phyloP scores from a whole-genome alignment of 2,113 vertebrate genomes.

The Martes martes region DNA sequence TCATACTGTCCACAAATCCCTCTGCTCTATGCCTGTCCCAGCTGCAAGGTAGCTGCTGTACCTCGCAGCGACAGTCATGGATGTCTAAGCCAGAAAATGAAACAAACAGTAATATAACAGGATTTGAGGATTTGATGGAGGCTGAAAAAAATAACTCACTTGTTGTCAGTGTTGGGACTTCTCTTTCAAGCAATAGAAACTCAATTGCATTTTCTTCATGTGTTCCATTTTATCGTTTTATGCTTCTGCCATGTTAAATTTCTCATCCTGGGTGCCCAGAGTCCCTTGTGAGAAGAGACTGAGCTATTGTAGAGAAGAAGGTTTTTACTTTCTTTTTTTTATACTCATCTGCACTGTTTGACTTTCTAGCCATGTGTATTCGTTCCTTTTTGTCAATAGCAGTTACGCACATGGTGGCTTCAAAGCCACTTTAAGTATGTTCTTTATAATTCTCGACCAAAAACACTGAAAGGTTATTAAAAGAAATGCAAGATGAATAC shows the following conservation, averaged over 20 bases:
- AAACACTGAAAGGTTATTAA: slow-evolving; percentile 3
- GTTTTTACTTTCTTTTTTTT: background rate
- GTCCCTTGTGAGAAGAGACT: background rate
- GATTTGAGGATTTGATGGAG: background rate
- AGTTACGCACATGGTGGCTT: background rate
- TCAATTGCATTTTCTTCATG: background rate
- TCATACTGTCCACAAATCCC: background rate
- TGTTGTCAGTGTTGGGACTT: background rate
- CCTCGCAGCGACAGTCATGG: background rate
- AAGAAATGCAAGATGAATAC: background rate
- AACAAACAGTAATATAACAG: background rate
- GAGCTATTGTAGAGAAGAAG: background rate
- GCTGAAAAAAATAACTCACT: background rate
- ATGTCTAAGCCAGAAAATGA: background rate
- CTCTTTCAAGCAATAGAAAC: slow-evolving; percentile 12
- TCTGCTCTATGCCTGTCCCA: background rate
- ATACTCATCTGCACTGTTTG: background rate
- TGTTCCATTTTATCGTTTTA: background rate
- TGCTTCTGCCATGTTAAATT: background rate
- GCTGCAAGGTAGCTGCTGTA: background rate
- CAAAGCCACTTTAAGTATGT: background rate
- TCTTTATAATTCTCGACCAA: slow-evolving; percentile 3
- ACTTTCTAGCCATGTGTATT: background rate
- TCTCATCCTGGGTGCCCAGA: background rate
- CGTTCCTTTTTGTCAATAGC: slow-evolving; percentile 30